These are phyloP conservation scores for Gallinago nigripennis DNA, from an alignment of 2,797 vertebrate genomes.

Conservation along the genomic window DNA sequence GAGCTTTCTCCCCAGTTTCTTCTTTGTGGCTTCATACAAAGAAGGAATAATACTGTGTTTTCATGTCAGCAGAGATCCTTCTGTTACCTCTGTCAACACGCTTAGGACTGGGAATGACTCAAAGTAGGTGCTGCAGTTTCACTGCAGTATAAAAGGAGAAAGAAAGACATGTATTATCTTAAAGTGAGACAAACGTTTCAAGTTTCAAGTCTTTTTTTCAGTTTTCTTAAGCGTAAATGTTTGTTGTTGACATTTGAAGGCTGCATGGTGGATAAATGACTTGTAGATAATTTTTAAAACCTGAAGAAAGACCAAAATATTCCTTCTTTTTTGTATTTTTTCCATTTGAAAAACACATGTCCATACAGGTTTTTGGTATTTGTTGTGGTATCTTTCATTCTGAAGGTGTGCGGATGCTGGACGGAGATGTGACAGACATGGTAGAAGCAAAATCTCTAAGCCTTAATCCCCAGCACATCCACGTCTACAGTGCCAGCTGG, in stretches of 20 bases:
- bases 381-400: not conserved
- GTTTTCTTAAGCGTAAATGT: not conserved
- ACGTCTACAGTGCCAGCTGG: slow-evolving; percentile 98
- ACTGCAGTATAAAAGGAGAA: not conserved
- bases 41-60: not conserved
- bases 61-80: not conserved
- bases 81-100: not conserved
- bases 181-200: not conserved
- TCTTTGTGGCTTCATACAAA: not conserved
- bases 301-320: not conserved
- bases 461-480: slow-evolving; percentile 94
- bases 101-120: not conserved
- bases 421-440: slow-evolving; percentile 98
- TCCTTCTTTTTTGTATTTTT: not conserved
- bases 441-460: slow-evolving; percentile 97
- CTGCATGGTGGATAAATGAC: not conserved
- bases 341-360: not conserved
- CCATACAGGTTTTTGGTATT: not conserved
- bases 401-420: slow-evolving; percentile 95
- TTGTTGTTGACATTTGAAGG: not conserved
- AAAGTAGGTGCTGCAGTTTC: not conserved
- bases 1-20: not conserved
- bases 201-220: not conserved
- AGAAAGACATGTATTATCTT: not conserved
- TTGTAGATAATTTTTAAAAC: not conserved